Evolutionary conservation across 2,888 invertebrate genomes (phyloP), one percentile per base, ranked within the genome.

Genomic region (Aelia acuminata): DNA sequence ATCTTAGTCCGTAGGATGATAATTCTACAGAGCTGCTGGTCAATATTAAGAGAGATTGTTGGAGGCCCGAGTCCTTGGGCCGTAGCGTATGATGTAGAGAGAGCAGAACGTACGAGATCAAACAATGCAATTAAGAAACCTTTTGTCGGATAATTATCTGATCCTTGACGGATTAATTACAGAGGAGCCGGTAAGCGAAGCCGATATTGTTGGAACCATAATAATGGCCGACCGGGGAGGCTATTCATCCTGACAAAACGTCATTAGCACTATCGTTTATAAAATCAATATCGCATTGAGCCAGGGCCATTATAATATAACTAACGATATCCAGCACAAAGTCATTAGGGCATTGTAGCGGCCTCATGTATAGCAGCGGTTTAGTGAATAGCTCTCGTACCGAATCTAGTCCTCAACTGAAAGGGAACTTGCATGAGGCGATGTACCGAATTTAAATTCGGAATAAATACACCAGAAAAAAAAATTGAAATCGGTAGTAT

Each of bases 71-170:
- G 53, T 53, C 53, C 53, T 53, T 53, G 53, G n/a, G 1, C 7
- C 8, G 53, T 53, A 8, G n/a, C 1, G 53, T 53, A 53, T 31
- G 26, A 8, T 0, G n/a, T n/a, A 26, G 26, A 31, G 18, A 15
- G 26, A 43, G 7, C 15, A 26, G 3, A 31, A 26, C 57, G 26
- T 26, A 75, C 39, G 20, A 39, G 22, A 75, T 35, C 75, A 75
- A 75, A 75, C 39, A 75, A 75, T 39, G 20, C 75, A 75, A 75
- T 75, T 75, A 75, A 75, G 75, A 75, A 75, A 43, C 22, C 75
- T 43, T 75, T 75, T 75, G 75, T 75, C 75, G 22, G 8, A 15
- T 75, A 75, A 75, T 75, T 75, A 75, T 75, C 75, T 22, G 22
- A 75, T 35, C 75, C 75, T 75, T 75, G 39, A 75, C 39, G 22